A percentile compares a stretch with the other conserved stretches of the same genome.
phyloP scores from a whole-genome alignment of 1,140 invertebrate species.

The Drosophila neocordata region DNA sequence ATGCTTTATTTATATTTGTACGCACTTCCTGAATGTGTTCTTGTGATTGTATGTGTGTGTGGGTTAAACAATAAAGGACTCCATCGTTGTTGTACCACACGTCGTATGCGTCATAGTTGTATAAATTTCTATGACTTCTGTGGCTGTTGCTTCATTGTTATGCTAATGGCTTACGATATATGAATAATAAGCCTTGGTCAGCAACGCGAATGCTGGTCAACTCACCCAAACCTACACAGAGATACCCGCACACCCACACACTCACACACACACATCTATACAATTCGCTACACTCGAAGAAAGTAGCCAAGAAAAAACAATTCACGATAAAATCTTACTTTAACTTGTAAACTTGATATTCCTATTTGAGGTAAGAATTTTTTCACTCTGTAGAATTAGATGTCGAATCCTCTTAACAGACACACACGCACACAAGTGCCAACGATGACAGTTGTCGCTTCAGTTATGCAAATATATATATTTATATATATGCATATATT shows the following conservation, averaged over 20 bases:
- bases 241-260: neutral
- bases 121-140: constrained; percentile 59
- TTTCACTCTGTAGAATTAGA: neutral
- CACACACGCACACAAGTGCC: constrained; percentile 36
- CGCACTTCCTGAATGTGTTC: constrained; percentile 63
- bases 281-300: neutral
- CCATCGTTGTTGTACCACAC: constrained; percentile 30
- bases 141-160: constrained; percentile 68
- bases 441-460: constrained; percentile 45
- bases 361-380: neutral
- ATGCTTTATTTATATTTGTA: constrained; percentile 80
- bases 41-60: constrained; percentile 20
- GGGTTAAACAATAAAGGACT: constrained; percentile 54
- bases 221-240: constrained; percentile 8
- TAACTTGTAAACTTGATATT: neutral
- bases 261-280: neutral
- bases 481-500: neutral
- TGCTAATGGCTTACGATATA: constrained; percentile 80
- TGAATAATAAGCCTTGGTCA: constrained; percentile 69
- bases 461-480: constrained; percentile 59
- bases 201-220: constrained; percentile 29
- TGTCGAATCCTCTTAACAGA: constrained; percentile 2
- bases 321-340: neutral
- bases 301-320: neutral
- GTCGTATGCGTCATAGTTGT: constrained; percentile 66